Evolutionary conservation across 1,140 invertebrate species (phyloP), one percentile per base, ranked within the genome.

Genomic region (Lanistes nyassanus): DNA sequence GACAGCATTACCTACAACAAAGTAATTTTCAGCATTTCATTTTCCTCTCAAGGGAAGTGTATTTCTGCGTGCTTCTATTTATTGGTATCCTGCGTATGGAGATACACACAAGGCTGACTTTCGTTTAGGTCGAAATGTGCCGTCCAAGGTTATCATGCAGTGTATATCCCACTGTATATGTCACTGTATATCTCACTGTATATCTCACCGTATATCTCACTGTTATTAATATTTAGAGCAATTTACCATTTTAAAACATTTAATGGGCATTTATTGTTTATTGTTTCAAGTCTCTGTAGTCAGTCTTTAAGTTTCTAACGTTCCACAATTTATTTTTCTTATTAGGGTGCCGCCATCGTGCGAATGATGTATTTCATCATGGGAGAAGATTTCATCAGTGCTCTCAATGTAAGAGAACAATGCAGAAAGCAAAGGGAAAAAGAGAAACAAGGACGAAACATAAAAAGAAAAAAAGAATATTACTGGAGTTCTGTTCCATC

Each of bases 1-100:
- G 96, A 98, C 87, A 91, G 92, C 68, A 98, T 98, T 79, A 97
- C 95, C 0, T 98, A 98, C 83, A 93, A 91, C 62, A 97, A 97
- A 93, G 95, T 94, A 68, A 29, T 65, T 37, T 36, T 2, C 9
- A 11, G 2, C 19, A 34, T 21, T 26, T 26, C 56, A 37, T n/a
- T 34, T 0, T n/a, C 36, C 23, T 58, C n/a, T 56, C 21, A 56
- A 2, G 5, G 23, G 26, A 19, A 13, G 31, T 37, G 36, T 56
- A 23, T 55, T 42, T 55, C 4, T 55, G 31, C 26, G 0, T 71
- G 51, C 55, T n/a, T n/a, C 11, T 13, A 36, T 55, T 9, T 31
- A 26, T 55, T 3, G 47, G 9, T 70, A 0, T 70, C 19, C 16
- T 53, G 7, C 36, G 51, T 53, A 1, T 70, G 0, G 9, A 9